Evolutionary conservation across 2,888 invertebrate species (phyloP), one percentile per base, ranked within the genome.

Genomic region (Malacosoma neustria): DNA sequence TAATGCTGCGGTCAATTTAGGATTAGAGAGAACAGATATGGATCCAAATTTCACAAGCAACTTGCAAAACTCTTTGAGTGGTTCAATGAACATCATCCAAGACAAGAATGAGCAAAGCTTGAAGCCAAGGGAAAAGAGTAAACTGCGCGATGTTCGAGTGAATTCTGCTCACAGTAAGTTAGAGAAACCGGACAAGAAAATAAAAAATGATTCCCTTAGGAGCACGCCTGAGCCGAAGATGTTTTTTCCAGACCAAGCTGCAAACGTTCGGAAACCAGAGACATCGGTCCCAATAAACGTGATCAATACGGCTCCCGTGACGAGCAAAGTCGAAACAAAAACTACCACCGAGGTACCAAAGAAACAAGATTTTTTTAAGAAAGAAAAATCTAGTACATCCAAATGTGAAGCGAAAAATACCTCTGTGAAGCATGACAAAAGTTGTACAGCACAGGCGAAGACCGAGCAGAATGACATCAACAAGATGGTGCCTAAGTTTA

Each of bases 281-380:
- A 73, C 76, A 50, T 70, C 82, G 32, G 77, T 86, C 63, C 74
- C 80, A 46, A 75, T 73, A 68, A 73, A 88, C 60, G 80, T 85
- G 1, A 85, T 84, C 14, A 85, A 82, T 49, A 69, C 79, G 0
- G 66, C 61, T 13, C 55, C 76, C n/a, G 64, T 76, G 11, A 67
- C 74, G 0, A 71, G 60, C 46, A 85, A 85, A 56, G 61, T 61
- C 1, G 85, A 87, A 11, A 54, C 70, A 0, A 86, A 85, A 56
- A 43, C 56, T 0, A 40, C 65, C 2, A 66, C 57, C 5, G 87
- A 86, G 40, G 69, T 76, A 5, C 75, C 79, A 1, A 87, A 86
- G 45, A 87, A 87, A 38, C 85, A 84, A 57, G 87, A 87, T 65
- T 81, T 75, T 75, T 86, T 74, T 66, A 86, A 86, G 69, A 85